phyloP scores from a whole-genome alignment of 2,888 invertebrate species.

The Drosophila anomelani region DNA sequence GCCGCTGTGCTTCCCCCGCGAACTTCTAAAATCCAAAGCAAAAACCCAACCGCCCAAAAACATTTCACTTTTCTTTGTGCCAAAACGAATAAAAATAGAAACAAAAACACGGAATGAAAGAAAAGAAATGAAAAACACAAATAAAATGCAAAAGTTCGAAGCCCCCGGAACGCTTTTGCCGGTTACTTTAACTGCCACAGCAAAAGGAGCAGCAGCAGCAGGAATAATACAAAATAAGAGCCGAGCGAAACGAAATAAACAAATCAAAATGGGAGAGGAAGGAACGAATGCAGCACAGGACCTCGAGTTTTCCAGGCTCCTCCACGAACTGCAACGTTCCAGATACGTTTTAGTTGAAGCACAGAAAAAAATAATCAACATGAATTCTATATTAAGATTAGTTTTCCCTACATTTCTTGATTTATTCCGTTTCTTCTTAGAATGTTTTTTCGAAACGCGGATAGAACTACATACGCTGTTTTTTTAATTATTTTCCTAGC shows the following conservation, averaged over 20 bases:
- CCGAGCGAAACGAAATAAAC: conserved; percentile 44
- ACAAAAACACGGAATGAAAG: conserved; percentile 1
- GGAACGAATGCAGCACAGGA: conserved; percentile 44
- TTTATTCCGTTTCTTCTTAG: not conserved
- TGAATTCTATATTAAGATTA: not conserved
- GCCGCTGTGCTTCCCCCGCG: not conserved
- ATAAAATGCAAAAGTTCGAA: conserved; percentile 68
- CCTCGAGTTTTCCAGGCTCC: conserved; percentile 41
- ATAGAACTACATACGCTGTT: not conserved
- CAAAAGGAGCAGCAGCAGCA: conserved; percentile 25
- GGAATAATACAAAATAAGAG: conserved; percentile 45
- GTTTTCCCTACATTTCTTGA: not conserved
- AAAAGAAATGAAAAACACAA: conserved; percentile 19
- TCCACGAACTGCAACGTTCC: conserved; percentile 48
- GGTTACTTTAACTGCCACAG: conserved; percentile 62
- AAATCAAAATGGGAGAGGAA: conserved; percentile 47
- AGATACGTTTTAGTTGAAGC: conserved; percentile 45
- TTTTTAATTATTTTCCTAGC: not conserved
- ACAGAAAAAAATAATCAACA: not conserved
- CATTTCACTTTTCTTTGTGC: conserved; percentile 78
- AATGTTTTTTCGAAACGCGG: not conserved
- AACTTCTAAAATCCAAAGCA: conserved; percentile 40
- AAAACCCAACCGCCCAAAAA: conserved; percentile 34
- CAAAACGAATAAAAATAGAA: conserved; percentile 37
- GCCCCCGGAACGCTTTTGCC: conserved; percentile 55